Evolutionary conservation across 64 coral and sea anemone genomes (phyloP), one percentile per base, ranked within the genome.

Genomic region (Trachythela sp.): DNA sequence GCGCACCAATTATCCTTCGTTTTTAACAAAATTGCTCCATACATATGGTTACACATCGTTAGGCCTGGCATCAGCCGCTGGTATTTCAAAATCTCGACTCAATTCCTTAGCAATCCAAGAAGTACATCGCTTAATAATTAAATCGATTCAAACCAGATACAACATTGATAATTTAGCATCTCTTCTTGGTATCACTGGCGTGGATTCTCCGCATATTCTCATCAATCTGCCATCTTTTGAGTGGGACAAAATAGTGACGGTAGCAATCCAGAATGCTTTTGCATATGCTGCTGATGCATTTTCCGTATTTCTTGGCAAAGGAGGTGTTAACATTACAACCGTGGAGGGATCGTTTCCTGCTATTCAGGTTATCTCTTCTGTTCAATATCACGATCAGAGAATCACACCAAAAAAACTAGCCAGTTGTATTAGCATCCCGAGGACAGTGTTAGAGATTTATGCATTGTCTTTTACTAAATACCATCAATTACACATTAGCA

Each of bases 151-250:
- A 37, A 29, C 31, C 4, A 35, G 75, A 80, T 80, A 80, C 75
- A 17, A 18, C 9, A 80, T 80, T 10, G 35, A 27, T 64, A 18
- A 64, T 27, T 20, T 64, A 64, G 56, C 30, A 0, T 10, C 75
- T 80, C 37, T 80, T 22, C 31, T 80, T 13, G 75, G 33, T 18
- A 18, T 80, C 9, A 0, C 33, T 37, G 9, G 13, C 9, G 33
- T 80, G 1, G 75, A 80, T 29, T 5, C 37, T 37, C n/a, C n/a
- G n/a, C 75, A 80, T 80, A 18, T 39, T 37, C 75, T 80, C 34
- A 34, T 80, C 9, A 80, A 80, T 80, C 32, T 80, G 4, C 75
- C 75, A 35, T 80, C 75, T 15, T 80, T 80, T 80, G 75, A 80
- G 20, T 80, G 75, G 75, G 7, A 9, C 1, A 80, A 30, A 39